These are phyloP conservation scores for Acleris sparsana DNA, from an alignment of 2,888 invertebrate genomes.

Conservation along the genomic window DNA sequence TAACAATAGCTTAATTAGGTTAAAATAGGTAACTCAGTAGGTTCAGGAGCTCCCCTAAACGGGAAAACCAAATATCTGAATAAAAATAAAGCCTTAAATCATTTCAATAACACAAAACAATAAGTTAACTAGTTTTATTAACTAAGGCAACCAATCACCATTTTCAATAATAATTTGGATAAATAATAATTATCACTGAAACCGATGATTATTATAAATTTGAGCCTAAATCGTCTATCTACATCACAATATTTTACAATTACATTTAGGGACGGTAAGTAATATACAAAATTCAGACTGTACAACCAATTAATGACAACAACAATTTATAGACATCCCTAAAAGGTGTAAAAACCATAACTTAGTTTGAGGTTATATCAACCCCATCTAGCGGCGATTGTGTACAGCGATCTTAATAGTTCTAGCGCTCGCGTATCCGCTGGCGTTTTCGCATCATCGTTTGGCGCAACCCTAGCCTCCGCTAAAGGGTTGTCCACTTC, in stretches of 20 bases:
- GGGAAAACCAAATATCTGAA: slow-evolving; percentile 44
- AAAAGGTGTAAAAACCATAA: slow-evolving; percentile 54
- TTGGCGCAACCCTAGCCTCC: slow-evolving; percentile 66
- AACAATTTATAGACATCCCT: slow-evolving; percentile 48
- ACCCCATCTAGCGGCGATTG: slow-evolving; percentile 93
- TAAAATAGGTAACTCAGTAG: slow-evolving; percentile 70
- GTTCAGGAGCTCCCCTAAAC: slow-evolving; percentile 47
- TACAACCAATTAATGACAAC: slow-evolving; percentile 34
- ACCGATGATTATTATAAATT: slow-evolving; percentile 37
- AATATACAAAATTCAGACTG: slow-evolving; percentile 26
- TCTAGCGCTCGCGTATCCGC: slow-evolving; percentile 92
- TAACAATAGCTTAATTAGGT: slow-evolving; percentile 51
- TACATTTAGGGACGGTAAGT: slow-evolving; percentile 53
- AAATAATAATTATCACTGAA: slow-evolving; percentile 30
- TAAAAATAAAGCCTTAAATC: slow-evolving; percentile 34
- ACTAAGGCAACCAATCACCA: slow-evolving; percentile 40
- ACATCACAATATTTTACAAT: slow-evolving; percentile 57
- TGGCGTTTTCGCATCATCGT: slow-evolving; percentile 66
- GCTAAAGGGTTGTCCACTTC: slow-evolving; percentile 66
- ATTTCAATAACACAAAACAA: slow-evolving; percentile 43
- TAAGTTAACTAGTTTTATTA: slow-evolving; percentile 45
- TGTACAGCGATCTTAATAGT: slow-evolving; percentile 91
- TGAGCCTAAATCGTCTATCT: slow-evolving; percentile 46
- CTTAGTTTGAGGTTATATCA: slow-evolving; percentile 48
- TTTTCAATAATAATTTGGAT: slow-evolving; percentile 37